Conservation (phyloP, 2,888 invertebrate species). For the Lithophane ornitopus region DNA sequence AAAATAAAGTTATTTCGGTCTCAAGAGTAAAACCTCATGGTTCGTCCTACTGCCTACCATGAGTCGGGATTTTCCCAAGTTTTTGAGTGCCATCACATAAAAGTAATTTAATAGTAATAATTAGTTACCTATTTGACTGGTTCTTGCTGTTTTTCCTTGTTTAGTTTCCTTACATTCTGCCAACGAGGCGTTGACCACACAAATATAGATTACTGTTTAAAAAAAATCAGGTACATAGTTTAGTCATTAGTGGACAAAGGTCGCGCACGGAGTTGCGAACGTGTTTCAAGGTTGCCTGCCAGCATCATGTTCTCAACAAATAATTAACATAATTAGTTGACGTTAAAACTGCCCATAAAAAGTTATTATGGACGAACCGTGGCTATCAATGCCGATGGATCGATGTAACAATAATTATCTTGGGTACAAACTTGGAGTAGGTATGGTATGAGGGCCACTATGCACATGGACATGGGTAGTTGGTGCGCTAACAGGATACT, state of each 20-base stretch:
- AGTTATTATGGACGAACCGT: not conserved
- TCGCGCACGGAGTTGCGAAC: slow-evolving; percentile 1
- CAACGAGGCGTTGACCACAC: not conserved
- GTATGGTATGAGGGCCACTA: too few relatives aligned
- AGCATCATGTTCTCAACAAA: not conserved
- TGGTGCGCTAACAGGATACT: not conserved
- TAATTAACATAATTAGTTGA: slow-evolving; percentile 27
- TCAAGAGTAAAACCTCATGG: not conserved
- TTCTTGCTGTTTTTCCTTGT: not conserved
- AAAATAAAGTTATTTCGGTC: not conserved
- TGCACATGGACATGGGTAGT: too few relatives aligned
- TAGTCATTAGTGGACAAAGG: slow-evolving; percentile 12
- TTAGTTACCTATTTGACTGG: not conserved
- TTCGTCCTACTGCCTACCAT: not conserved
- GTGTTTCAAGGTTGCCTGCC: slow-evolving; percentile 20
- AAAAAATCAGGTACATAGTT: not conserved
- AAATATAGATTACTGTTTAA: not conserved
- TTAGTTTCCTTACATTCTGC: not conserved
- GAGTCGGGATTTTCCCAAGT: not conserved
- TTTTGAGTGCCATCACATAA: not conserved
- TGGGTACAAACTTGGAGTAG: too few relatives aligned
- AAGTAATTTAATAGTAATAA: not conserved
- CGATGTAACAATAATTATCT: not conserved
- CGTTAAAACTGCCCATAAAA: not conserved
- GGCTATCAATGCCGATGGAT: not conserved